Conservation (phyloP, 1,140 invertebrate species). For the Pinna nobilis region DNA sequence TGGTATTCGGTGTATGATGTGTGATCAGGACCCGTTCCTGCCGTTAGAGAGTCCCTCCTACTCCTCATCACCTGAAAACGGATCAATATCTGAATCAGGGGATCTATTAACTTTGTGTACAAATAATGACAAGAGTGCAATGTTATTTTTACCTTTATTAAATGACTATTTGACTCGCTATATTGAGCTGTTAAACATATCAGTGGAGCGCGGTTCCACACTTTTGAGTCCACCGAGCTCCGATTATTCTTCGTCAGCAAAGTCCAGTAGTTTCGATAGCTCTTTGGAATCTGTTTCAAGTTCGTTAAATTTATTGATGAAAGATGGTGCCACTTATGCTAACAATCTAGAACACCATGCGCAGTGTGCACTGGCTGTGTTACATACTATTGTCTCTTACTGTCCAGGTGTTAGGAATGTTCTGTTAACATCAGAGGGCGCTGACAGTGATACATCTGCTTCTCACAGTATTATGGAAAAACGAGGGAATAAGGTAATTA, state of each 20-base stretch:
- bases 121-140: constrained; percentile 18
- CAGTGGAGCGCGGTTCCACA: constrained; percentile 1
- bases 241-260: constrained; percentile 9
- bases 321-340: constrained; percentile 48
- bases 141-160: constrained; percentile 49
- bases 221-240: constrained; percentile 25
- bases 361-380: constrained; percentile 34
- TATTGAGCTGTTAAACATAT: constrained; percentile 40
- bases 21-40: no score
- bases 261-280: constrained; percentile 36
- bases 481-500: no score
- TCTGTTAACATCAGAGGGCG: constrained; percentile 11
- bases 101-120: no score
- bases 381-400: constrained; percentile 43
- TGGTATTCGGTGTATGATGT: no score
- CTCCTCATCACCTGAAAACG: no score
- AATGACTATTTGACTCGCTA: constrained; percentile 53
- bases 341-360: constrained; percentile 52
- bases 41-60: no score
- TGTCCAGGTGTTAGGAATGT: constrained; percentile 39
- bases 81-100: no score
- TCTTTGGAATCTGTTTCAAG: constrained; percentile 53
- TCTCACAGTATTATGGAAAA: no score
- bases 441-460: neutral
- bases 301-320: constrained; percentile 47